These are phyloP conservation scores for Netelia melanura DNA, from an alignment of 2,888 invertebrate genomes.

Conservation along the genomic window DNA sequence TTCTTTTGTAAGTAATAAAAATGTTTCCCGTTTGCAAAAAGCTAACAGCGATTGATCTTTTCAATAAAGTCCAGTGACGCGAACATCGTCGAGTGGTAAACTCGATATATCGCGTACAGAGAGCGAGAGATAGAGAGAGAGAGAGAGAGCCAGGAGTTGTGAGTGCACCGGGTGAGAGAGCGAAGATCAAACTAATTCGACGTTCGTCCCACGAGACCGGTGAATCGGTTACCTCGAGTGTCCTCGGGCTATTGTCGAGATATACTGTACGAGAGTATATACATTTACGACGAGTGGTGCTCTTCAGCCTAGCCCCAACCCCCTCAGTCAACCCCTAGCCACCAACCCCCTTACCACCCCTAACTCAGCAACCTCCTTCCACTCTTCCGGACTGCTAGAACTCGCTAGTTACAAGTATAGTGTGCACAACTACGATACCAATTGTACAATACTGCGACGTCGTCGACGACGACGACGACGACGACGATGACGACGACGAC, in stretches of 20 bases:
- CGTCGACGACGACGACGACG: slow-evolving; percentile 63
- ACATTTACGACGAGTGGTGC: not conserved
- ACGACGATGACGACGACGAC: slow-evolving; percentile 26
- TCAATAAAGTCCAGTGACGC: slow-evolving; percentile 40
- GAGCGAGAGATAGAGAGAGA: slow-evolving; percentile 27
- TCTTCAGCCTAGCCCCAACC: not conserved
- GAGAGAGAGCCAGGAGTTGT: slow-evolving; percentile 36
- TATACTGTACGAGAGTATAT: slow-evolving; percentile 73
- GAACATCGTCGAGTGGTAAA: slow-evolving; percentile 19
- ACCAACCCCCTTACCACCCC: too few relatives aligned
- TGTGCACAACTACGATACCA: slow-evolving; percentile 22
- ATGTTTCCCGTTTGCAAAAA: not conserved
- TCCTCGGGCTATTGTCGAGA: slow-evolving; percentile 82
- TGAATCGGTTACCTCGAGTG: slow-evolving; percentile 75
- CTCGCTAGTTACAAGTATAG: not conserved
- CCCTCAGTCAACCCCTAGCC: too few relatives aligned
- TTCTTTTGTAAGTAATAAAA: not conserved
- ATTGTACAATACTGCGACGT: slow-evolving; percentile 46
- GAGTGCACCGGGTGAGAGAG: slow-evolving; percentile 57
- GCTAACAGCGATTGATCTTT: slow-evolving; percentile 29
- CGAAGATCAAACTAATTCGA: slow-evolving; percentile 81
- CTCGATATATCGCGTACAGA: slow-evolving; percentile 12
- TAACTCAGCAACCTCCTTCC: not conserved
- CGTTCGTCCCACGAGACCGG: slow-evolving; percentile 72
- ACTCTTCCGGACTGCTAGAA: not conserved